Evolutionary conservation across 2,113 vertebrate genomes (phyloP).

Genomic region (Gambusia affinis): DNA sequence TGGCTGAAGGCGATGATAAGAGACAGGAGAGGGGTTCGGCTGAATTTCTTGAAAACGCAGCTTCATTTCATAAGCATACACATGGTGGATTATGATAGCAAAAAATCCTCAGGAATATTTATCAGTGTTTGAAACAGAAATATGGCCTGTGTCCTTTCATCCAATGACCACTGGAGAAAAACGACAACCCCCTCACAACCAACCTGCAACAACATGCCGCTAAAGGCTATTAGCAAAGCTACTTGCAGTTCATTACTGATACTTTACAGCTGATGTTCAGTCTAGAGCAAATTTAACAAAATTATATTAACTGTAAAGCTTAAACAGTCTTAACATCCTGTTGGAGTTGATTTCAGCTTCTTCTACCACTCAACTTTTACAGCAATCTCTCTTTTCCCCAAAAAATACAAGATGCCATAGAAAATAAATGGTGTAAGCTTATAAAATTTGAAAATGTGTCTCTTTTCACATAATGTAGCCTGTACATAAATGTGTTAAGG

Average conservation of each 20-base stretch:
- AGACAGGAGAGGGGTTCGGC: slow-evolving; percentile 24
- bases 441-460: too few relatives aligned
- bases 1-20: slow-evolving; percentile 49
- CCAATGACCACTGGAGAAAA: too few relatives aligned
- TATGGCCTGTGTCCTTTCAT: too few relatives aligned
- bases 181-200: too few relatives aligned
- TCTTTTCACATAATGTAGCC: too few relatives aligned
- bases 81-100: slow-evolving; percentile 2
- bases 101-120: neutral
- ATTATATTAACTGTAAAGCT: too few relatives aligned
- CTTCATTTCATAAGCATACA: neutral
- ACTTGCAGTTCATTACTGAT: too few relatives aligned
- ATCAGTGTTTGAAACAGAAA: neutral
- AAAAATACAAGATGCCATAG: neutral
- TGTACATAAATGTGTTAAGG: too few relatives aligned
- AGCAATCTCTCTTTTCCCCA: neutral
- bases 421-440: neutral
- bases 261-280: too few relatives aligned
- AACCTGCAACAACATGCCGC: too few relatives aligned
- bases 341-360: neutral
- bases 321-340: neutral
- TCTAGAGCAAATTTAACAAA: too few relatives aligned
- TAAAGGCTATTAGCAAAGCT: too few relatives aligned
- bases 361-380: neutral
- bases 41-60: slow-evolving; percentile 43